phyloP scores from a whole-genome alignment of 2,113 vertebrate genomes.

The Steatornis caripensis region DNA sequence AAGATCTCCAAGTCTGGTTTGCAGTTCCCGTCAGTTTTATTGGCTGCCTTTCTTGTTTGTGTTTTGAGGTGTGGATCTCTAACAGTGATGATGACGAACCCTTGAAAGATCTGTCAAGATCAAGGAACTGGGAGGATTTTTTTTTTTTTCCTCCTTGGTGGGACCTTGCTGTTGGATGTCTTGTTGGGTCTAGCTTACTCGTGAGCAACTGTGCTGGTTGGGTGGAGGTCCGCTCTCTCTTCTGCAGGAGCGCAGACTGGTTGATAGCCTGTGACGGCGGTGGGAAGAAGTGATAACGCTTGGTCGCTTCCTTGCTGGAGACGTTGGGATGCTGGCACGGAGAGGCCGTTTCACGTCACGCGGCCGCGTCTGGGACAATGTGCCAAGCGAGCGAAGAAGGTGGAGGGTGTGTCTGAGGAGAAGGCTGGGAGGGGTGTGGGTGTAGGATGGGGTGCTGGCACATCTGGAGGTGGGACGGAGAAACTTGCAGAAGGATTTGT shows the following conservation, averaged over 20 bases:
- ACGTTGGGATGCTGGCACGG: not conserved
- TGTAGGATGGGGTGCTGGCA: constrained; percentile 37
- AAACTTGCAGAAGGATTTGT: constrained; percentile 37
- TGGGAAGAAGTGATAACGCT: not conserved
- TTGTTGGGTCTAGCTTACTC: not conserved
- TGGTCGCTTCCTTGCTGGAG: not conserved
- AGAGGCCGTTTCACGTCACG: not conserved
- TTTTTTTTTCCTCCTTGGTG: not conserved
- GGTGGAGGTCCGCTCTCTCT: not conserved
- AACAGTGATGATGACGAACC: accelerated
- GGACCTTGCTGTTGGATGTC: not conserved
- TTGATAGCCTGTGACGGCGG: not conserved
- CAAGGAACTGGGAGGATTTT: not conserved
- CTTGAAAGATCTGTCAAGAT: not conserved
- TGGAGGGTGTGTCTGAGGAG: not conserved
- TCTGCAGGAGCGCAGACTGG: not conserved
- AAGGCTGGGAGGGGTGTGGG: constrained; percentile 37
- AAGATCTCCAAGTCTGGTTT: not conserved
- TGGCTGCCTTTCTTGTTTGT: not conserved
- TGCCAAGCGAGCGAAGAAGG: not conserved
- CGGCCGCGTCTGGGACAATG: not conserved
- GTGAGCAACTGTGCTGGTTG: not conserved
- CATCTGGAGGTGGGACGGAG: constrained; percentile 10
- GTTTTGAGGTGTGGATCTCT: not conserved
- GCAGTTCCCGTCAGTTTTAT: not conserved